Evolutionary conservation across 2,113 vertebrate species (phyloP).

Genomic region (Stictonetta naevosa): DNA sequence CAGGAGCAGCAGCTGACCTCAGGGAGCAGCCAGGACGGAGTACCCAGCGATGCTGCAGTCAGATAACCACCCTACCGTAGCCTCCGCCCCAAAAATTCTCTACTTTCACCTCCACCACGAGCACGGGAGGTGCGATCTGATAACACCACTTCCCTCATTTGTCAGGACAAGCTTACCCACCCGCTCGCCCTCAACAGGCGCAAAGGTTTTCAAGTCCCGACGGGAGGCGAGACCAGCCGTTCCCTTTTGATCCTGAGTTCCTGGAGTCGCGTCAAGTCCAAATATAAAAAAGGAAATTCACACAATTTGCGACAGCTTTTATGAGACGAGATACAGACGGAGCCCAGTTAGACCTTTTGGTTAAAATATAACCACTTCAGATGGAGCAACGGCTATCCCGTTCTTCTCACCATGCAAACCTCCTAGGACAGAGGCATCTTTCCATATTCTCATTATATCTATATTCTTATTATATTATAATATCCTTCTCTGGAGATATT

Average conservation of each 20-base stretch:
- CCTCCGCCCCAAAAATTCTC: neutral
- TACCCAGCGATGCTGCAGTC: neutral
- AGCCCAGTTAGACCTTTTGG: neutral
- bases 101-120: neutral
- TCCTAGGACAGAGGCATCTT: neutral
- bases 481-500: no score
- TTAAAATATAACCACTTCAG: neutral
- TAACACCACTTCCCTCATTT: accelerated
- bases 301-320: neutral
- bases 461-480: no score
- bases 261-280: neutral
- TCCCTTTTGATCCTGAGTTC: neutral
- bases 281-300: neutral
- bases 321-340: neutral
- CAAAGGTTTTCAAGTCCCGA: neutral
- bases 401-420: neutral
- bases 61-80: accelerated
- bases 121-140: neutral
- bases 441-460: no score
- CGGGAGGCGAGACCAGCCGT: accelerated
- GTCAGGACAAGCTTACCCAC: neutral
- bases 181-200: accelerated
- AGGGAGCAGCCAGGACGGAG: neutral
- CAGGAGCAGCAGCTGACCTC: neutral
- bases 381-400: neutral